Evolutionary conservation across 2,797 vertebrate species (phyloP).

Genomic region (Rhincodon typus): DNA sequence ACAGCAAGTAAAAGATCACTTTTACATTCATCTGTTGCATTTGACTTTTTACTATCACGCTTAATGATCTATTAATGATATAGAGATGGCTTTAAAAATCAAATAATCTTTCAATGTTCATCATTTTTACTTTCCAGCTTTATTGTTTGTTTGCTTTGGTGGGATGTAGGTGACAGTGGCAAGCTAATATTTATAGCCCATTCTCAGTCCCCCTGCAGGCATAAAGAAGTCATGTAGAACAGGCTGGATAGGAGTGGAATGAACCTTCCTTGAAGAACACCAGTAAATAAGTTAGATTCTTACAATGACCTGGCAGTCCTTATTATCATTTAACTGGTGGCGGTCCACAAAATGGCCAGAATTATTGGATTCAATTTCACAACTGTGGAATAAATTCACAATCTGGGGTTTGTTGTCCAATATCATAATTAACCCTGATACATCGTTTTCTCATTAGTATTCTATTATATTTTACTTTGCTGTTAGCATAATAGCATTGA

Average conservation of each 20-base stretch:
- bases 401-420: neutral
- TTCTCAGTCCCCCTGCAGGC: neutral
- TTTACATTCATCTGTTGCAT: slow-evolving; percentile 30
- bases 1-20: slow-evolving; percentile 29
- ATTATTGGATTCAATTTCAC: neutral
- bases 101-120: neutral
- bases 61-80: neutral
- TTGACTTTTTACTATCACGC: slow-evolving; percentile 8
- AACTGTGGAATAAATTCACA: neutral
- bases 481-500: neutral
- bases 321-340: neutral
- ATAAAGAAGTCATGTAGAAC: neutral
- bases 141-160: neutral
- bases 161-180: neutral
- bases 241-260: neutral
- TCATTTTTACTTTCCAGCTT: neutral
- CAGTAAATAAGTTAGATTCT: neutral
- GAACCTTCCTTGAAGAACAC: neutral
- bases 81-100: slow-evolving; percentile 2
- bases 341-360: neutral
- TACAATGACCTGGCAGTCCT: neutral
- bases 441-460: neutral
- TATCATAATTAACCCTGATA: neutral
- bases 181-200: neutral
- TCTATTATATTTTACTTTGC: neutral